phyloP scores from a whole-genome alignment of 1,140 invertebrate genomes.

The Formica selysi region DNA sequence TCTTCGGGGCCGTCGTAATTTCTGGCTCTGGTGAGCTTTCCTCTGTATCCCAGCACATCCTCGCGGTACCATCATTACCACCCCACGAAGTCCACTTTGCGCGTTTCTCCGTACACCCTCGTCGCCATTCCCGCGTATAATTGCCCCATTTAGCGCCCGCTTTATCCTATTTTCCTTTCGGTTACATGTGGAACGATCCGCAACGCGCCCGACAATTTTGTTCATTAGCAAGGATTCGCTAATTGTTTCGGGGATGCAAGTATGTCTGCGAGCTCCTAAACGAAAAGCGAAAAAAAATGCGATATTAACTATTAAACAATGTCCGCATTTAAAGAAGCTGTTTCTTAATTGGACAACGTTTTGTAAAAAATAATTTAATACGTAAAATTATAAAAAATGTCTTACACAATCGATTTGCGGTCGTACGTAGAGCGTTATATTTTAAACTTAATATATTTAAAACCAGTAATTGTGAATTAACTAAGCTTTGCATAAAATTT shows the following conservation, averaged over 20 bases:
- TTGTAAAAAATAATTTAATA: slow-evolving; percentile 24
- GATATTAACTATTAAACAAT: not conserved
- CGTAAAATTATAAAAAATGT: not conserved
- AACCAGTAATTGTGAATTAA: not conserved
- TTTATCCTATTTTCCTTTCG: slow-evolving; percentile 77
- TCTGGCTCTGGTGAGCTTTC: slow-evolving; percentile 1
- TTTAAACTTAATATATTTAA: not conserved
- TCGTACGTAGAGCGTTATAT: too few relatives aligned
- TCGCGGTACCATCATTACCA: slow-evolving; percentile 45
- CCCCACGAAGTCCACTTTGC: slow-evolving; percentile 60
- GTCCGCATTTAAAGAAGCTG: slow-evolving; percentile 11
- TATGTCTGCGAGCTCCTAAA: not conserved
- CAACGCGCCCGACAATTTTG: slow-evolving; percentile 68
- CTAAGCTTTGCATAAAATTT: not conserved
- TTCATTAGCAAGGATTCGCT: slow-evolving; percentile 73
- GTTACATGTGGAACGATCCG: slow-evolving; percentile 75
- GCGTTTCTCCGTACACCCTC: slow-evolving; percentile 57
- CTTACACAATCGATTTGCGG: not conserved
- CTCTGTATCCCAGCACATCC: slow-evolving; percentile 44
- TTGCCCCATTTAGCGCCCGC: slow-evolving; percentile 74
- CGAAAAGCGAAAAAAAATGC: not conserved
- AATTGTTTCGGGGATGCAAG: slow-evolving; percentile 64
- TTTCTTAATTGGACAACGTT: not conserved
- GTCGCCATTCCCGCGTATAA: slow-evolving; percentile 65
- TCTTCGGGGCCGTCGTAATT: slow-evolving; percentile 52